Percentiles rank a stretch among this genome's conserved stretches.
phyloP scores from a whole-genome alignment of 2,888 invertebrate species.

The Microplitis manilae region DNA sequence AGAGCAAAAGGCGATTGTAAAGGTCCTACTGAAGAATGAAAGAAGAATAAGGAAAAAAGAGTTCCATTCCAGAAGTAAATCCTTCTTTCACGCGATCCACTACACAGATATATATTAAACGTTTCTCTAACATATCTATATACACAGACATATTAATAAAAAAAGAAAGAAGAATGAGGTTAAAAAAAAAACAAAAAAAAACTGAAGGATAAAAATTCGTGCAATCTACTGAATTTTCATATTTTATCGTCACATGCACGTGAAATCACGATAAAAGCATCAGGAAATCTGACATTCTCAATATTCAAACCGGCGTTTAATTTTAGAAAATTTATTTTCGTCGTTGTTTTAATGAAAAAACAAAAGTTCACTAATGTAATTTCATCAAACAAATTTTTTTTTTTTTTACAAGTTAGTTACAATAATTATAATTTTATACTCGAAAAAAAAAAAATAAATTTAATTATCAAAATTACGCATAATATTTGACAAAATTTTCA shows the following conservation, averaged over 20 bases:
- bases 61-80: not conserved
- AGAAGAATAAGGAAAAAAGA: not conserved
- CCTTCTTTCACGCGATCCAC: not conserved
- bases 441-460: too few species aligned
- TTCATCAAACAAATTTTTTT: too few species aligned
- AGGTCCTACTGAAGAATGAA: not conserved
- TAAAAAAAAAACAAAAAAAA: not conserved
- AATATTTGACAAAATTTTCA: too few species aligned
- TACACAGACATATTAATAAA: not conserved
- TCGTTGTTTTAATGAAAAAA: too few species aligned
- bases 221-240: not conserved
- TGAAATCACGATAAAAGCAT: not conserved
- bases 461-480: too few species aligned
- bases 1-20: conserved; percentile 4
- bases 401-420: too few species aligned
- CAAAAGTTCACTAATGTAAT: too few species aligned
- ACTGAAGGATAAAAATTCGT: not conserved
- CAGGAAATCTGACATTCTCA: not conserved
- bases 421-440: too few species aligned
- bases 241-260: not conserved
- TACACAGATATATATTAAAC: not conserved
- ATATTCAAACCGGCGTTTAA: not conserved
- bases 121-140: not conserved
- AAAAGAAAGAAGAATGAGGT: not conserved
- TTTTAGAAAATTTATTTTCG: not conserved